These are phyloP conservation scores for Onthophagus sagittarius DNA, from an alignment of 2,888 invertebrate species.

Conservation along the genomic window DNA sequence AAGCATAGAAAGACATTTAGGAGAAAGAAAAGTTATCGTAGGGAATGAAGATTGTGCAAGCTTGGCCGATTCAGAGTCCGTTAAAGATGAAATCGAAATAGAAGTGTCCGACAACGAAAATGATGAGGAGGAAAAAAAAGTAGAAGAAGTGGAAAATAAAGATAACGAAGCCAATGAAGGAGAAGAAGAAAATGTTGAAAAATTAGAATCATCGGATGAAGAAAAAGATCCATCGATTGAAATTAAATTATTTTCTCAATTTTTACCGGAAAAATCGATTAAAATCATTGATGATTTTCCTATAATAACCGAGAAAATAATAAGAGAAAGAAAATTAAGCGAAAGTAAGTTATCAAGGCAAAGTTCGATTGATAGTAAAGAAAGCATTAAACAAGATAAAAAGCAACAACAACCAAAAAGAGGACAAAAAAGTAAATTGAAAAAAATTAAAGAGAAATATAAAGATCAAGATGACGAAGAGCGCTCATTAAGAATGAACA, in stretches of 20 bases:
- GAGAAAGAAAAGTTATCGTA: conserved; percentile 64
- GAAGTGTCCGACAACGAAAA: conserved; percentile 45
- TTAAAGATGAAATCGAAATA: conserved; percentile 43
- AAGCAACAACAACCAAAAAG: conserved; percentile 59
- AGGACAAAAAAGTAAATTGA: conserved; percentile 82
- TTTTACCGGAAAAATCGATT: conserved; percentile 73
- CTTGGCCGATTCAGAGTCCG: conserved; percentile 39
- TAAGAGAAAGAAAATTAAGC: conserved; percentile 38
- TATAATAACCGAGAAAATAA: conserved; percentile 36
- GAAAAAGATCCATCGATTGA: conserved; percentile 41
- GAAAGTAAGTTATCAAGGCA: conserved; percentile 35
- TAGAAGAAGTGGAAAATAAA: not conserved
- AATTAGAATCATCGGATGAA: conserved; percentile 32
- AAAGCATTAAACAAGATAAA: conserved; percentile 36
- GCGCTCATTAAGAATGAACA: conserved; percentile 73
- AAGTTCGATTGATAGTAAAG: conserved; percentile 22
- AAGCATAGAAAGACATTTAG: conserved; percentile 73
- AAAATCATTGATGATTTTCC: conserved; percentile 46
- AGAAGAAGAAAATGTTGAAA: conserved; percentile 39
- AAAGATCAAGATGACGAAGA: conserved; percentile 97
- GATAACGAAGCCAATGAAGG: conserved; percentile 24
- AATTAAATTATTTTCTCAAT: conserved; percentile 52
- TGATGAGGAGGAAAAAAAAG: conserved; percentile 29
- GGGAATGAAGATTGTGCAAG: conserved; percentile 53
- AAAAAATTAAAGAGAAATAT: conserved; percentile 95